Base-by-base conservation (phyloP, 2,797 vertebrate species). In the Rallus crepitans region DNA sequence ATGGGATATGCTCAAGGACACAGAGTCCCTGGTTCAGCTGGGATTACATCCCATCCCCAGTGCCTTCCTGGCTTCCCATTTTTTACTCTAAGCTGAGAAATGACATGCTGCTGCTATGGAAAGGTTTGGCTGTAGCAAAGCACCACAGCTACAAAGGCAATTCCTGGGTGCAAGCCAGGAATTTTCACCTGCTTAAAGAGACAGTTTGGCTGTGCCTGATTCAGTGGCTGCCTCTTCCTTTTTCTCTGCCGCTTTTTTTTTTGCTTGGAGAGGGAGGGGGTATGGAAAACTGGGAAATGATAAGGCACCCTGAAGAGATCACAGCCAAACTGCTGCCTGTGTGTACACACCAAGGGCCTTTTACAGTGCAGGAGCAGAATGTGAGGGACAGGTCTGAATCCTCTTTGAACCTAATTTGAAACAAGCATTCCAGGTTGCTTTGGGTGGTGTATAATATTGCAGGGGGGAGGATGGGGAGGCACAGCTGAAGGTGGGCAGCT, bases 1-100 rank as follows among this genome's bases (percentile, higher is more conserved):
- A 15, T 4, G 28, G 81, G 78, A 97, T 94, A 96, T 90, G 52
- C 66, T 71, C 68, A 97, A 96, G 93, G 93, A 92, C 90, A 12
- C 31, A 40, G 73, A 81, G 53, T 80, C 81, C 50, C 78, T 80
- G 68, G 68, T 89, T 93, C 68, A 80, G 3, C 45, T 1, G 2
- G 90, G 93, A 96, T 95, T 96, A 96, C 9, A n/a, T 80, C 56
- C 81, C 42, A 68, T 55, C n/a, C 37, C 75, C 86, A 80, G 57
- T 0, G 42, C 90, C 94, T 94, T 87, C n/a, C 57, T 69, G 61
- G 47, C 75, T 94, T 96, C 94, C 93, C 11, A 28, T 70, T 60
- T 88, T 80, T 84, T 84, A 42, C 81, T 69, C 20, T 82, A 90
- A 91, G 87, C 93, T 81, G 71, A 4, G 1, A 75, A 70, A 78